Base-by-base conservation (phyloP, 2,113 vertebrate species). In the Otis tarda region DNA sequence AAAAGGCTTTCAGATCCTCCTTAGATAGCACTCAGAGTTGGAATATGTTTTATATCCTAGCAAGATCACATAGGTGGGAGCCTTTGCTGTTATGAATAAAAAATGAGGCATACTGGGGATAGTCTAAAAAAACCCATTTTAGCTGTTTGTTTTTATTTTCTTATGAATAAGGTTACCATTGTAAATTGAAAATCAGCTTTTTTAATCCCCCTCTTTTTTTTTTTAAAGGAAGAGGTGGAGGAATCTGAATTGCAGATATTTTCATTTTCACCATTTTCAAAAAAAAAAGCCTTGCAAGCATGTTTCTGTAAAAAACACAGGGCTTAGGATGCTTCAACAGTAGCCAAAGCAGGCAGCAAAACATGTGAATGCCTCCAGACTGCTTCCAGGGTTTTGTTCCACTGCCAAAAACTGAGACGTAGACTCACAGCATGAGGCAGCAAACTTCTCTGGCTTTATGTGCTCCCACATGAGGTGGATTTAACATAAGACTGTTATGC, bases 281-380 rank as follows among this genome's bases (percentile, higher is more conserved):
- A 88, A 83, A 75, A 83, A 79, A 88, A 90, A 64, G 55, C 55
- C 23, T 20, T 70, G 75, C 87, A 69, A 87, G 85, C 10, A 1
- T 47, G 37, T 65, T 73, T 76, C 81, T 90, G 3, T 31, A 77
- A 83, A 65, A 65, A 90, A 91, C 27, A 10, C 19, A 30, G 70
- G 59, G 82, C n/a, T 94, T 50, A 50, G 78, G 70, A 67, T 91
- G 90, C 84, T 83, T 41, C 0, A 12, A 85, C 87, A 65, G 94
- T 96, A 97, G 95, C 90, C 94, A 96, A 96, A 95, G 90, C 83
- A 95, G 95, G 87, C 93, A 91, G 82, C 93, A 97, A 80, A 96
- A 85, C 74, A 90, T 17, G 13, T 35, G 78, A 91, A 55, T 73
- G 87, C 67, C 92, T 95, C 87, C 93, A 88, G 87, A 90, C 75